Evolutionary conservation across 2,888 invertebrate species (phyloP).

Genomic region (Xylota segnis): DNA sequence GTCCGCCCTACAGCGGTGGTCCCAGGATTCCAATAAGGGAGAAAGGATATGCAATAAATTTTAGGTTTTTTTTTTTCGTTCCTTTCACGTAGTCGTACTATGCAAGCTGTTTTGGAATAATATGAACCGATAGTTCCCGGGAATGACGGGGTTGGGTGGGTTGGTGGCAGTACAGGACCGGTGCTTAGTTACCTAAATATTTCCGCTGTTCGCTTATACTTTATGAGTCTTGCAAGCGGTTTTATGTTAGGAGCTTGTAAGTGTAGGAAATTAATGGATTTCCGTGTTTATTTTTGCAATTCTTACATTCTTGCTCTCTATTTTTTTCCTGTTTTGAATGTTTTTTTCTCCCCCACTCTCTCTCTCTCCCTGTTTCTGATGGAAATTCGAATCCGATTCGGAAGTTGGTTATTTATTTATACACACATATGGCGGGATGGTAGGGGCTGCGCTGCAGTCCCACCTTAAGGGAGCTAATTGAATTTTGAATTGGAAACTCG

Average conservation of each 20-base stretch:
- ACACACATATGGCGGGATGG: background rate
- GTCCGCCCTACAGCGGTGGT: slow-evolving; percentile 10
- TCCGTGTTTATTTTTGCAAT: slow-evolving; percentile 44
- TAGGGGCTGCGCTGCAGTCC: background rate
- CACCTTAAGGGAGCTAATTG: slow-evolving; percentile 31
- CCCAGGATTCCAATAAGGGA: slow-evolving; percentile 60
- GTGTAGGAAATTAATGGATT: slow-evolving; percentile 74
- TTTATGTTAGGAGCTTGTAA: slow-evolving; percentile 70
- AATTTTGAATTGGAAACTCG: slow-evolving; percentile 15
- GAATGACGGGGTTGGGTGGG: background rate
- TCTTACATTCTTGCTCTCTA: background rate
- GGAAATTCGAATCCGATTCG: slow-evolving; percentile 16
- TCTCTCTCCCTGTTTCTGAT: background rate
- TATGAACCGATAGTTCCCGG: slow-evolving; percentile 62
- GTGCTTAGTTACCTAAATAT: slow-evolving; percentile 69
- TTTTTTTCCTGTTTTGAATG: slow-evolving; percentile 12
- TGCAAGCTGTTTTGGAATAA: slow-evolving; percentile 73
- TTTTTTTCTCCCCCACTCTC: background rate
- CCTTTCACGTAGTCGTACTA: slow-evolving; percentile 20
- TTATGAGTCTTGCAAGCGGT: slow-evolving; percentile 72
- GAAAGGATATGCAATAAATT: slow-evolving; percentile 70
- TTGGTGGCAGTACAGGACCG: background rate
- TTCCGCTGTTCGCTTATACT: slow-evolving; percentile 67
- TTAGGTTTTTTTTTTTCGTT: slow-evolving; percentile 27
- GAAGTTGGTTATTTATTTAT: slow-evolving; percentile 24